A percentile compares a stretch with the other conserved stretches of the same genome.
Conservation (phyloP, 2,113 vertebrate genomes). For the Tachuris rubrigastra region DNA sequence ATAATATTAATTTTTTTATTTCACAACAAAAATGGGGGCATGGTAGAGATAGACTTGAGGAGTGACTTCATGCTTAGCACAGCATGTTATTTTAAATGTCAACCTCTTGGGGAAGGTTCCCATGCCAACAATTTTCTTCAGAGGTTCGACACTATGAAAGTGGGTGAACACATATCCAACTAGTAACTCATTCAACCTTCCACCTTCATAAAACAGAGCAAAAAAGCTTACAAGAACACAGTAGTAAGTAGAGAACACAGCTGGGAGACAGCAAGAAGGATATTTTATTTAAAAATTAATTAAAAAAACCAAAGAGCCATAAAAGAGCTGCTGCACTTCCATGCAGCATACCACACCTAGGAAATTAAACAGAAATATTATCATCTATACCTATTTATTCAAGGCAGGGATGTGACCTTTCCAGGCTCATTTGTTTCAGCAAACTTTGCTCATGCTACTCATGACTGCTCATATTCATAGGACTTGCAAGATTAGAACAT, state of each 20-base stretch:
- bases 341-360: not conserved
- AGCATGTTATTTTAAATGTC: not conserved
- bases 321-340: not conserved
- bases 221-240: not conserved
- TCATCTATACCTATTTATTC: constrained; percentile 24
- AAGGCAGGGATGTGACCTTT: constrained; percentile 50
- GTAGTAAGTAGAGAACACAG: not conserved
- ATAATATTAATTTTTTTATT: not conserved
- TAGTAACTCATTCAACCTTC: not conserved
- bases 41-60: not conserved
- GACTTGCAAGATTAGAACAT: constrained; percentile 8
- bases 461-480: constrained; percentile 16
- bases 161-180: not conserved
- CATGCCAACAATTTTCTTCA: not conserved
- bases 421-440: constrained; percentile 3
- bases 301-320: rapidly evolving
- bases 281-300: not conserved
- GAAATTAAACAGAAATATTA: not conserved
- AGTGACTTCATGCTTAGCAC: not conserved
- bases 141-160: not conserved
- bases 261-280: not conserved
- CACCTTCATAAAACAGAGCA: not conserved
- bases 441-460: constrained; percentile 33
- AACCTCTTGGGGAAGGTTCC: not conserved
- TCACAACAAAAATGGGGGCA: not conserved